A percentile compares a stretch with the other conserved stretches of the same genome.
Conservation (phyloP, 2,888 invertebrate species). For the Acleris holmiana region DNA sequence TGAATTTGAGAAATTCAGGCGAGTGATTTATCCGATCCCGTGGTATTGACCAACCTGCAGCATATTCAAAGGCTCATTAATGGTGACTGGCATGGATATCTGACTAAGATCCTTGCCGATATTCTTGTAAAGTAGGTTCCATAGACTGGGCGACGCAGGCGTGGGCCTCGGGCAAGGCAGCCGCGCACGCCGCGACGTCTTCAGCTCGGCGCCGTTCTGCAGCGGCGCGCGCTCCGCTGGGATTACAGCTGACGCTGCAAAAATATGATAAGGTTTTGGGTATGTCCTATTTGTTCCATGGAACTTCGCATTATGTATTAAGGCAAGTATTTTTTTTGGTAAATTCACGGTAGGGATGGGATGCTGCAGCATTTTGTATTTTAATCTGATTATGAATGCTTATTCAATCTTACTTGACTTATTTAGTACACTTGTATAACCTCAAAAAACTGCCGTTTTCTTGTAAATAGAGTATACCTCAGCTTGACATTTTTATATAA, state of each 20-base stretch:
- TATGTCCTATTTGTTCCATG: too few relatives aligned
- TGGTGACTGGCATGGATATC: constrained; percentile 93
- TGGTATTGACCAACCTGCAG: constrained; percentile 83
- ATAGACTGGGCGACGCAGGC: constrained; percentile 90
- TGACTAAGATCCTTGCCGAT: constrained; percentile 94
- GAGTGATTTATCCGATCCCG: too few relatives aligned
- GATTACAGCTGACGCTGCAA: constrained; percentile 57
- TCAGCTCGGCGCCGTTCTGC: constrained; percentile 44
- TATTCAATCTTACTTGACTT: too few relatives aligned
- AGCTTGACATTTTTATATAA: too few relatives aligned
- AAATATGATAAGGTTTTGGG: not conserved
- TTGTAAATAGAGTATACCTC: too few relatives aligned
- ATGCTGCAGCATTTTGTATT: too few relatives aligned
- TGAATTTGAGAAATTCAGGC: too few relatives aligned
- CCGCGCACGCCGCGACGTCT: constrained; percentile 83
- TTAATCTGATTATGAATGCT: too few relatives aligned
- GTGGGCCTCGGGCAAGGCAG: constrained; percentile 89
- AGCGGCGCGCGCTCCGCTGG: constrained; percentile 45
- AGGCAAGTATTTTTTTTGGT: too few relatives aligned
- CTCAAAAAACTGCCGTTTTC: too few relatives aligned
- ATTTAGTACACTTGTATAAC: too few relatives aligned
- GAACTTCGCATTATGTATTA: too few relatives aligned
- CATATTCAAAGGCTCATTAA: constrained; percentile 93
- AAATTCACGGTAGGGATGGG: not conserved
- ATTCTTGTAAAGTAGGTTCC: constrained; percentile 91